Percentiles rank a stretch among this genome's conserved stretches.
phyloP scores from a whole-genome alignment of 2,797 vertebrate species.

The Phalanger gymnotis region DNA sequence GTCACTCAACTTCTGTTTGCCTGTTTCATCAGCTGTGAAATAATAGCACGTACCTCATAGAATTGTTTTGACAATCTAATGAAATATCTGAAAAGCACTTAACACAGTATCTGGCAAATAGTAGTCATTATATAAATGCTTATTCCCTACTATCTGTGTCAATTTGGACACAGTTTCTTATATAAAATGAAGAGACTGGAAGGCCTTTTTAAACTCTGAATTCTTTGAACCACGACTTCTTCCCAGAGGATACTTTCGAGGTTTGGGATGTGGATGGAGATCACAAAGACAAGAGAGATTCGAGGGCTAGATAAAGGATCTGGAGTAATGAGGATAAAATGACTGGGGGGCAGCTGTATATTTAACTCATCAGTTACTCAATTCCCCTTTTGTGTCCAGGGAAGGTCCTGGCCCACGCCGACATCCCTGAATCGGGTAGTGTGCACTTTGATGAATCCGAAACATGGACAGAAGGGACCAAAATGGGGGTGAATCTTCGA shows the following conservation, averaged over 20 bases:
- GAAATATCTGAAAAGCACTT: neutral
- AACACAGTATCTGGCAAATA: neutral
- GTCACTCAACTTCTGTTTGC: neutral
- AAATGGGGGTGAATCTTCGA: conserved; percentile 90
- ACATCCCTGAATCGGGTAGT: conserved; percentile 90
- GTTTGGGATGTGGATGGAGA: conserved; percentile 7
- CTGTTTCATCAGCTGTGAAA: neutral
- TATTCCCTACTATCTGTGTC: neutral
- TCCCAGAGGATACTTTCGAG: neutral
- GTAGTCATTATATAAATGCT: neutral
- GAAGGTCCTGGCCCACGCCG: conserved; percentile 91
- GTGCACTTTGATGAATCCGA: conserved; percentile 94
- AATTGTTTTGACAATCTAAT: neutral
- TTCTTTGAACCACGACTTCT: neutral
- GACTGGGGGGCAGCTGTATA: neutral
- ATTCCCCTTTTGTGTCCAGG: conserved; percentile 82
- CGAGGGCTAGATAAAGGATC: neutral
- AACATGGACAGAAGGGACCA: conserved; percentile 90
- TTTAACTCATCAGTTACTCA: conserved; percentile 1
- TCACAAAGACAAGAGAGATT: neutral
- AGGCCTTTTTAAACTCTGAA: neutral
- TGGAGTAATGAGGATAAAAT: neutral
- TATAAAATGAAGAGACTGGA: neutral
- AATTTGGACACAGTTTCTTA: neutral
- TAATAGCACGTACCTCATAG: neutral